A percentile compares a stretch with the other conserved stretches of the same genome.
Conservation (phyloP, 2,888 invertebrate genomes). For the Cantharis rufa region DNA sequence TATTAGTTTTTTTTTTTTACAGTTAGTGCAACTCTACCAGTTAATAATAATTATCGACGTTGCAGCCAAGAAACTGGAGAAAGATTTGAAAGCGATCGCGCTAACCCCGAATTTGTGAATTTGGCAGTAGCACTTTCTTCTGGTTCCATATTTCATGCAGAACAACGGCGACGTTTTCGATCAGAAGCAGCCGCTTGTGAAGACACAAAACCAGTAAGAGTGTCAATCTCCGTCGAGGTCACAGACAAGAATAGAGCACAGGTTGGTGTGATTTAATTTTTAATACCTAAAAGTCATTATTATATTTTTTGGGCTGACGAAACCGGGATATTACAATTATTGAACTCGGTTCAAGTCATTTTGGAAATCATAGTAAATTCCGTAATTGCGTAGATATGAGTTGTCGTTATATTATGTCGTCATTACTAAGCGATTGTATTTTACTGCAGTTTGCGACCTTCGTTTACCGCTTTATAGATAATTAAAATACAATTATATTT, state of each 20-base stretch:
- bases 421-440: constrained; percentile 35
- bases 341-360: neutral
- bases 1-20: neutral
- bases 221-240: constrained; percentile 36
- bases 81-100: constrained; percentile 10
- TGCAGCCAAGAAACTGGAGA: constrained; percentile 6
- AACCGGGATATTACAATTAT: neutral
- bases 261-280: constrained; percentile 40
- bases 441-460: constrained; percentile 47
- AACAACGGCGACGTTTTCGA: constrained; percentile 36
- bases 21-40: constrained; percentile 8
- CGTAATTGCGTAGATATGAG: constrained; percentile 13
- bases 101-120: constrained; percentile 25
- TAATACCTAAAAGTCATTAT: neutral
- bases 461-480: constrained; percentile 51
- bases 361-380: neutral
- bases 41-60: constrained; percentile 7
- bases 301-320: neutral
- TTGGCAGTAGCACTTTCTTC: constrained; percentile 31
- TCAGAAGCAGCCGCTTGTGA: constrained; percentile 45
- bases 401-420: constrained; percentile 28
- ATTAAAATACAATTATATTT: constrained; percentile 52
- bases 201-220: constrained; percentile 42
- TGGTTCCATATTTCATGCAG: constrained; percentile 20
- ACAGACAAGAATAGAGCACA: constrained; percentile 44